Evolutionary conservation across 2,888 invertebrate genomes (phyloP), one percentile per base, ranked within the genome.

Genomic region (Drosophila histrio): DNA sequence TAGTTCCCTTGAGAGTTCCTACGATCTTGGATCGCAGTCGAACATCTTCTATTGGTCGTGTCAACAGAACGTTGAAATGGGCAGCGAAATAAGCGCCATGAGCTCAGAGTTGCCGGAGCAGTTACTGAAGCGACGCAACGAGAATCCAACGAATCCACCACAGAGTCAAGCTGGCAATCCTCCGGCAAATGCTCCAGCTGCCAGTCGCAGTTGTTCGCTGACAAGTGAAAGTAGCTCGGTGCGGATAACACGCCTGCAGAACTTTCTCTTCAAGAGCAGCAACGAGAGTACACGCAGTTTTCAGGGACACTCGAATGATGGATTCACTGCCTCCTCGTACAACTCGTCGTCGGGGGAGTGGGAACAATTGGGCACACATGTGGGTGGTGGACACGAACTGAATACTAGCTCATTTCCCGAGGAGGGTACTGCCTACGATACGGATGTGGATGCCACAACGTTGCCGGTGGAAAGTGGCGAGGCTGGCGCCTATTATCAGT

Each of bases 241-340:
- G 6, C 83, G 89, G 44, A 65, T 90, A 26, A 88, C 85, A 3
- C 88, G 91, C 0, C 77, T 91, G 28, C 91, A 91, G 61, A 91
- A 89, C 71, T 90, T 91, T 72, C 89, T 91, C n/a, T 91, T 91
- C 46, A 90, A 90, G 63, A 90, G 89, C 53, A 90, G 90, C 83
- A 90, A 89, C 44, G 89, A 90, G 58, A 90, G 90, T 47, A 77
- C 84, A 0, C 79, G 86, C 36, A 90, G 90, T 49, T 89, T 74
- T 28, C 88, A 88, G 58, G 90, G 90, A 0, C 90, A 90, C 24
- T 90, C 90, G 9, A 90, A 90, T 44, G 90, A 90, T 49, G 91
- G 75, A 13, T 91, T 88, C 70, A 91, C 85, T 9, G 89, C 81
- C 26, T 91, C 90, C 57, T 91, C 88, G 60, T 88, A 79, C 68